phyloP scores from a whole-genome alignment of 2,797 vertebrate species.

The Podarcis siculus region DNA sequence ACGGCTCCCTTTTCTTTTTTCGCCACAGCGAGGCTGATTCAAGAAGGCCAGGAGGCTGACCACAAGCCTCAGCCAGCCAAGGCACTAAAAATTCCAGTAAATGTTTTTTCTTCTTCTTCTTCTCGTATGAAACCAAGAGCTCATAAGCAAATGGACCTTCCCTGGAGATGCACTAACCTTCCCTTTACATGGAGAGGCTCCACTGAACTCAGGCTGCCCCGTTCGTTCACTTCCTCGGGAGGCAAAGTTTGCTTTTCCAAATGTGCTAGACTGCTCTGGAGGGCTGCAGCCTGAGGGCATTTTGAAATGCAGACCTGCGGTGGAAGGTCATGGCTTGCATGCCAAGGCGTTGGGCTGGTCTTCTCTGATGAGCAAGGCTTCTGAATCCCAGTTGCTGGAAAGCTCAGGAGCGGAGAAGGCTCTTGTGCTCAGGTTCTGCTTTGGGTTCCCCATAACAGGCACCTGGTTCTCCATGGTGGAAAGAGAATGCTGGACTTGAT shows the following conservation, averaged over 20 bases:
- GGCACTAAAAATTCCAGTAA: not conserved
- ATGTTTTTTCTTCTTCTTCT: not conserved
- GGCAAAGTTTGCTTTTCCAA: not conserved
- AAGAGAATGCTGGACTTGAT: too few species aligned
- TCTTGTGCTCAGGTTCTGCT: too few species aligned
- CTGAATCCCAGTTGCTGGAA: too few species aligned
- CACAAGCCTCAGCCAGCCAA: not conserved
- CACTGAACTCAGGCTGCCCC: not conserved
- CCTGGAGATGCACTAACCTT: not conserved
- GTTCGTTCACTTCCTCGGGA: not conserved
- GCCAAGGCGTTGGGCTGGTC: too few species aligned
- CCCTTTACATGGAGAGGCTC: not conserved
- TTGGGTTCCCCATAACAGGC: too few species aligned
- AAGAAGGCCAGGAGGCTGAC: not conserved
- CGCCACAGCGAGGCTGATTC: not conserved
- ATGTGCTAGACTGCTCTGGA: too few species aligned
- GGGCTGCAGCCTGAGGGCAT: too few species aligned
- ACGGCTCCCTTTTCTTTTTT: not conserved
- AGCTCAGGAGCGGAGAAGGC: too few species aligned
- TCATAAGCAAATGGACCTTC: not conserved
- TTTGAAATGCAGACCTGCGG: too few species aligned
- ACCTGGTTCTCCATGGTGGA: too few species aligned
- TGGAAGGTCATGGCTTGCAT: too few species aligned
- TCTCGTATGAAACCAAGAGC: not conserved
- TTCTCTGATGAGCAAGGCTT: too few species aligned